These are phyloP conservation scores for Drosophila formosana DNA, from an alignment of 2,888 invertebrate species.

Conservation along the genomic window DNA sequence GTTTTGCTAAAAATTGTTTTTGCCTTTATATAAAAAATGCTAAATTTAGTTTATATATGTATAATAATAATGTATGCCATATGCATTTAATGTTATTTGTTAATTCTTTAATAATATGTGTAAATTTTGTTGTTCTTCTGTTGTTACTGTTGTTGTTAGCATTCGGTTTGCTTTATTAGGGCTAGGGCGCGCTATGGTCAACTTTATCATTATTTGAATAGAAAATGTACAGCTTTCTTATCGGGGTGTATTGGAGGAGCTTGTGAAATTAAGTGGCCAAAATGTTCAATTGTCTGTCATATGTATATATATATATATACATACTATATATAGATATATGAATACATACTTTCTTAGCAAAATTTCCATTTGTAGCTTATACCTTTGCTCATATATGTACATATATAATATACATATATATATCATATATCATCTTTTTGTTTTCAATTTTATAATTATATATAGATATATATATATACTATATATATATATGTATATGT, in stretches of 20 bases:
- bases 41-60: slow-evolving; percentile 48
- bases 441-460: slow-evolving; percentile 17
- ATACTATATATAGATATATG: slow-evolving; percentile 30
- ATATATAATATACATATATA: slow-evolving; percentile 32
- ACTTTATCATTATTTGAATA: slow-evolving; percentile 40
- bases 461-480: slow-evolving; percentile 38
- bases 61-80: slow-evolving; percentile 55
- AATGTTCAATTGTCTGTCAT: slow-evolving; percentile 49
- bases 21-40: slow-evolving; percentile 59
- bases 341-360: slow-evolving; percentile 67
- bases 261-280: slow-evolving; percentile 63
- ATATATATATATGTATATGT: slow-evolving; percentile 42
- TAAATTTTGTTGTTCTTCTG: slow-evolving; percentile 41
- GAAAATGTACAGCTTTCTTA: slow-evolving; percentile 21
- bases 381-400: slow-evolving; percentile 46
- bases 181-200: slow-evolving; percentile 72
- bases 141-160: slow-evolving; percentile 23
- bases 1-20: slow-evolving; percentile 58
- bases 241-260: slow-evolving; percentile 44
- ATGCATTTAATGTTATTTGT: slow-evolving; percentile 40
- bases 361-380: slow-evolving; percentile 48
- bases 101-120: slow-evolving; percentile 38
- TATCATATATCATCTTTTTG: neutral
- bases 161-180: slow-evolving; percentile 45
- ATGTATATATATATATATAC: slow-evolving; percentile 40